Evolutionary conservation across 2,797 vertebrate species (phyloP), one percentile per base, ranked within the genome.

Genomic region (Ctenopoma multispine): DNA sequence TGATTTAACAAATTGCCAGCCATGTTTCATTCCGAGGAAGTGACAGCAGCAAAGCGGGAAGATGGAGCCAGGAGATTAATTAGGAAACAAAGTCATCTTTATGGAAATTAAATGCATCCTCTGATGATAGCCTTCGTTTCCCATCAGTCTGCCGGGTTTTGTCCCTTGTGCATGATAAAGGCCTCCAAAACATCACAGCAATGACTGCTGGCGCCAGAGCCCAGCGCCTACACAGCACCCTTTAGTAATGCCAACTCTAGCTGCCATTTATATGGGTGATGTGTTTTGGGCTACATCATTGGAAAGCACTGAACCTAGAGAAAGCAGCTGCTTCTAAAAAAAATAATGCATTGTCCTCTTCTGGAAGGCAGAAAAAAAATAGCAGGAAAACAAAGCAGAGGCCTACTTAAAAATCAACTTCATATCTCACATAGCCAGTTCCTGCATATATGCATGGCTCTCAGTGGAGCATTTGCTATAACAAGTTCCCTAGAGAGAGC

Each of bases 1-100:
- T 94, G 91, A 95, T 94, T 94, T 91, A 93, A 92, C 91, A 94
- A 94, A 94, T 92, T 92, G 92, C 90, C 79, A 65, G 81, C 88
- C 84, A 87, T 93, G 92, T 93, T 93, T 94, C 90, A 91, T 92
- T 92, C 86, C 72, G 77, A 88, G 82, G 89, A 91, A 92, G 89
- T 93, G 93, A 92, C 91, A 90, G 78, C 89, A 90, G 87, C 79
- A 81, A 90, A 91, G 84, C 80, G 58, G 83, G 81, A 87, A 91
- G 91, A 90, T 47, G 75, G 86, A 92, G 92, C 91, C 82, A 78
- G 82, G 90, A 92, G 91, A 93, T 92, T 94, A 92, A 94, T 93
- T 92, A 94, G 89, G 87, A 90, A 91, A 90, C 87, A 91, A 93
- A 92, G 89, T 92, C 84, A 87, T 92, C 87, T 93, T 94, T 89